Percentiles rank a stretch among this genome's conserved stretches.
phyloP scores from a whole-genome alignment of 2,888 invertebrate genomes.

The Brachynemurus nebulosus region DNA sequence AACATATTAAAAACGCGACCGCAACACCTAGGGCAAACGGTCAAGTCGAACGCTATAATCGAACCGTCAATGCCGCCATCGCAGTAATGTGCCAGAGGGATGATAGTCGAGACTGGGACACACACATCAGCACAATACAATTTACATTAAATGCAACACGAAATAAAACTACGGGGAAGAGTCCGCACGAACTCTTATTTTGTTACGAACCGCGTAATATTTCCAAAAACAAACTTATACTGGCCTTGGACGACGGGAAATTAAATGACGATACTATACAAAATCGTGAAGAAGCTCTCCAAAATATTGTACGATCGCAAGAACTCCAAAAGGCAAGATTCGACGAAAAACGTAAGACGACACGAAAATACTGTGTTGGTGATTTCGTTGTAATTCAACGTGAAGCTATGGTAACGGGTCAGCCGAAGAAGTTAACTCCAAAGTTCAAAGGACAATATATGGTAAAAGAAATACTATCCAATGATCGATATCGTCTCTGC shows the following conservation, averaged over 20 bases:
- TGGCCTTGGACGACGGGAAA: neutral
- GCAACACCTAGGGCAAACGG: too few relatives aligned
- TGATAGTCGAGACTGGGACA: too few relatives aligned
- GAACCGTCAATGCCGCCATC: too few relatives aligned
- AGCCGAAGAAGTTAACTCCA: neutral
- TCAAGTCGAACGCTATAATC: too few relatives aligned
- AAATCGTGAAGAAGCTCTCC: neutral
- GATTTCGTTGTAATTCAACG: neutral
- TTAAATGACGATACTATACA: neutral
- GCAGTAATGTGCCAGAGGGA: too few relatives aligned
- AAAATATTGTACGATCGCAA: too few relatives aligned
- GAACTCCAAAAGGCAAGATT: neutral
- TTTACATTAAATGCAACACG: neutral
- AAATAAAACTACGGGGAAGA: neutral
- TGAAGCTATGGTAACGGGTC: neutral
- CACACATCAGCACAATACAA: neutral
- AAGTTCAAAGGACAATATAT: neutral
- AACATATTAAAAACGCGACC: too few relatives aligned
- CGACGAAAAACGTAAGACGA: neutral
- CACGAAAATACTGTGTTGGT: neutral
- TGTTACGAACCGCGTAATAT: neutral
- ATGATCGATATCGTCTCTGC: too few relatives aligned
- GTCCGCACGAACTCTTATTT: neutral
- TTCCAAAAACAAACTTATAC: neutral
- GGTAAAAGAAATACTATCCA: too few relatives aligned